Percentiles rank a stretch among this genome's conserved stretches.
These are phyloP conservation scores for Xanthostigma xanthostigma DNA, from an alignment of 2,888 invertebrate species.

Conservation along the genomic window DNA sequence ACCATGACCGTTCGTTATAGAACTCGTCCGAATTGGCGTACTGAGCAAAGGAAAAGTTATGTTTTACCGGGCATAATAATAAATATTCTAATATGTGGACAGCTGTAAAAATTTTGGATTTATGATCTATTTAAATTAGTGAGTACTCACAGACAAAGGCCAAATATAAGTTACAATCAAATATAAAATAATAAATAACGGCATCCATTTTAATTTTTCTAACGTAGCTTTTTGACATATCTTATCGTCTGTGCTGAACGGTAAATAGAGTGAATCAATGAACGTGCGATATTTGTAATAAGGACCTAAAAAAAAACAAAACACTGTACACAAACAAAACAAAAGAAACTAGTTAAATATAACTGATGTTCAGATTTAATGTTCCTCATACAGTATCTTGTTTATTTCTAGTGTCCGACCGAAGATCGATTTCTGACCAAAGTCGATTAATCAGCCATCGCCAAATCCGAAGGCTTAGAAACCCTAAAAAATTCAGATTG, in stretches of 20 bases:
- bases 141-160: constrained; percentile 53
- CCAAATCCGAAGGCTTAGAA: too few species aligned
- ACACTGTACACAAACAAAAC: not conserved
- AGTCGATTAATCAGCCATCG: too few species aligned
- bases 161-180: constrained; percentile 49
- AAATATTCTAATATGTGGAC: not conserved
- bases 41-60: constrained; percentile 34
- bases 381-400: too few species aligned
- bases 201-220: constrained; percentile 49
- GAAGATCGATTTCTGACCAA: too few species aligned
- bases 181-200: constrained; percentile 49
- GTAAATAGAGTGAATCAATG: constrained; percentile 57
- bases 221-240: constrained; percentile 40
- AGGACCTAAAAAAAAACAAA: constrained; percentile 52
- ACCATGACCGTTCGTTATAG: constrained; percentile 45
- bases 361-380: constrained; percentile 1
- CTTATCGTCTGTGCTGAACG: constrained; percentile 48
- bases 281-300: constrained; percentile 84
- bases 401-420: too few species aligned
- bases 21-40: constrained; percentile 69
- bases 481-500: too few species aligned
- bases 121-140: constrained; percentile 1
- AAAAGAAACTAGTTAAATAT: not conserved
- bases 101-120: not conserved
- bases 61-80: not conserved